phyloP scores from a whole-genome alignment of 2,113 vertebrate species.

The Rhinogobius similis region DNA sequence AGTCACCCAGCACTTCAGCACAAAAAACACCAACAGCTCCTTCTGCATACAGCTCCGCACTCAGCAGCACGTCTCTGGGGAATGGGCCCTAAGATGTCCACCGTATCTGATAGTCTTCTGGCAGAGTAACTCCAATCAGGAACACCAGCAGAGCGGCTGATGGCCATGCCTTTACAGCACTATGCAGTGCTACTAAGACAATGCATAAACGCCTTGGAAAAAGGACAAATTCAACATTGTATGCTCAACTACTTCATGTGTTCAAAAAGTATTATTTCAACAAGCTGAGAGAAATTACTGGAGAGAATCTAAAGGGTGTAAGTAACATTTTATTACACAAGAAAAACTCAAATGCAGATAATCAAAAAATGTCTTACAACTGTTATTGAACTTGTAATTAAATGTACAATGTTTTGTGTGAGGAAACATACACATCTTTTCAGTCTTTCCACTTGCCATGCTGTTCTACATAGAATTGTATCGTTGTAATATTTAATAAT shows the following conservation, averaged over 20 bases:
- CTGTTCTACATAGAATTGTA: too few relatives aligned
- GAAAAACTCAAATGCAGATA: neutral
- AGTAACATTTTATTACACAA: neutral
- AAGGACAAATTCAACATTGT: neutral
- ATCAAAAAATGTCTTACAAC: neutral
- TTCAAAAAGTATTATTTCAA: neutral
- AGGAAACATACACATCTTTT: neutral
- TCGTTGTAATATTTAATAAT: neutral
- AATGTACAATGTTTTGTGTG: neutral
- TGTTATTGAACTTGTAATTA: neutral
- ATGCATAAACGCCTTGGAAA: too few relatives aligned
- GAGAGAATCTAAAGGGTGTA: neutral
- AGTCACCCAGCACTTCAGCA: conserved; percentile 52
- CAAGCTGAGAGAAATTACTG: neutral
- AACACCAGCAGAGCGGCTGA: conserved; percentile 25
- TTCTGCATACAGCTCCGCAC: conserved; percentile 66
- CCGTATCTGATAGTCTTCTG: conserved; percentile 73
- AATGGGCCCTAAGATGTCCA: conserved; percentile 55
- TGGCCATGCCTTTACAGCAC: neutral
- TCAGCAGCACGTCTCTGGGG: conserved; percentile 21
- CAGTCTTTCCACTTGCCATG: neutral
- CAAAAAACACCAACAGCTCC: neutral
- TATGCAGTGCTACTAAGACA: neutral
- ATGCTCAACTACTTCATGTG: neutral
- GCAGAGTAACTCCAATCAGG: conserved; percentile 48